Evolutionary conservation across 2,888 invertebrate genomes (phyloP).

Genomic region (Himalopsyche kuldschensis): DNA sequence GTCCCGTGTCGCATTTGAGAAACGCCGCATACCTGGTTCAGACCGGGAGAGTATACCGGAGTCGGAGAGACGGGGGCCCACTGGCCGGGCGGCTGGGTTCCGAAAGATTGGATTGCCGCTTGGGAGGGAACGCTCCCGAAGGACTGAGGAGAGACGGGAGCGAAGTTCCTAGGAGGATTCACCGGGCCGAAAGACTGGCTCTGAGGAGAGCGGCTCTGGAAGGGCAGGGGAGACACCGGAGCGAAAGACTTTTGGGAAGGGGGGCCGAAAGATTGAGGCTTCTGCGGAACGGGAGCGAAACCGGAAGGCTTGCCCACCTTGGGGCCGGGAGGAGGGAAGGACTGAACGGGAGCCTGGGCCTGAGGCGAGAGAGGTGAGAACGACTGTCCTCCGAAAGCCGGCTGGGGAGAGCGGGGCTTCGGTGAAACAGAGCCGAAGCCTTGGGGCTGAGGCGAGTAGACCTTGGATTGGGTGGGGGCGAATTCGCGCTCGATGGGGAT

Average conservation of each 20-base stretch:
- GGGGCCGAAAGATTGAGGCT: neutral
- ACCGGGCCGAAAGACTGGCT: neutral
- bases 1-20: slow-evolving; percentile 27
- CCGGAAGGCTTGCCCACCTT: slow-evolving; percentile 9
- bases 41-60: slow-evolving; percentile 24
- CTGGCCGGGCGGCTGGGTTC: slow-evolving; percentile 1
- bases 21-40: slow-evolving; percentile 39
- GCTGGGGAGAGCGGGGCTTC: slow-evolving; percentile 23
- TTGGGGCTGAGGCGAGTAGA: slow-evolving; percentile 48
- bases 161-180: slow-evolving; percentile 42
- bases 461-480: slow-evolving; percentile 49
- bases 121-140: slow-evolving; percentile 45
- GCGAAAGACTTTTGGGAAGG: slow-evolving; percentile 14
- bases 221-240: slow-evolving; percentile 5
- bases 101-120: slow-evolving; percentile 25
- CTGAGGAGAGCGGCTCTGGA: slow-evolving; percentile 34
- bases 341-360: slow-evolving; percentile 29
- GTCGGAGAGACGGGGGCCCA: neutral
- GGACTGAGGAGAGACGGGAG: slow-evolving; percentile 39
- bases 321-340: slow-evolving; percentile 37
- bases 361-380: slow-evolving; percentile 26
- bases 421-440: slow-evolving; percentile 28
- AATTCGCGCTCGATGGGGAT: slow-evolving; percentile 39
- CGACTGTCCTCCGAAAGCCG: neutral
- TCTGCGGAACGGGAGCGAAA: neutral